These are phyloP conservation scores for Ophion costatus DNA, from an alignment of 2,888 invertebrate species.

Conservation along the genomic window DNA sequence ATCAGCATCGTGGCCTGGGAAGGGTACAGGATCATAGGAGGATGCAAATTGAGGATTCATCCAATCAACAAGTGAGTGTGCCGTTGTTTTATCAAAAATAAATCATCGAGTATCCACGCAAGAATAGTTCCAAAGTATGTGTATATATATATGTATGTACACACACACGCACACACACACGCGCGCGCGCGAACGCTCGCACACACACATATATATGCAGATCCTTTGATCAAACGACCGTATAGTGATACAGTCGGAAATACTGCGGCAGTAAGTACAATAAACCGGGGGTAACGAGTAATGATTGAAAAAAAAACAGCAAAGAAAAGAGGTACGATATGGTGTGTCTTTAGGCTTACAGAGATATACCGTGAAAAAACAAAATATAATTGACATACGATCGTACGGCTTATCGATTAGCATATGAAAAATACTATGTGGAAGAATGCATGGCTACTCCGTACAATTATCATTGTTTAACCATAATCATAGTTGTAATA, in stretches of 20 bases:
- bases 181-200: too few species aligned
- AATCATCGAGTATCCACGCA: constrained; percentile 48
- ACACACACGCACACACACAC: too few species aligned
- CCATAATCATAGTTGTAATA: constrained; percentile 49
- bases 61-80: constrained; percentile 66
- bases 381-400: constrained; percentile 37
- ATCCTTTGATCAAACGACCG: constrained; percentile 38
- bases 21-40: constrained; percentile 82
- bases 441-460: constrained; percentile 70
- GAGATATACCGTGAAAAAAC: constrained; percentile 28
- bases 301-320: constrained; percentile 39
- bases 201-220: constrained; percentile 6
- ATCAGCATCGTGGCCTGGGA: constrained; percentile 99
- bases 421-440: constrained; percentile 60
- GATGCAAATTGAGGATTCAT: constrained; percentile 68
- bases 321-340: constrained; percentile 10
- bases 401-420: constrained; percentile 37
- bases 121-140: constrained; percentile 41
- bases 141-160: constrained; percentile 2
- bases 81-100: constrained; percentile 56
- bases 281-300: constrained; percentile 6
- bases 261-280: constrained; percentile 26
- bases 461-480: constrained; percentile 57
- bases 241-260: constrained; percentile 19
- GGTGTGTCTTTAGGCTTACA: constrained; percentile 32